Base-by-base conservation (phyloP, 2,888 invertebrate species). In the Tetrapedia diversipes region DNA sequence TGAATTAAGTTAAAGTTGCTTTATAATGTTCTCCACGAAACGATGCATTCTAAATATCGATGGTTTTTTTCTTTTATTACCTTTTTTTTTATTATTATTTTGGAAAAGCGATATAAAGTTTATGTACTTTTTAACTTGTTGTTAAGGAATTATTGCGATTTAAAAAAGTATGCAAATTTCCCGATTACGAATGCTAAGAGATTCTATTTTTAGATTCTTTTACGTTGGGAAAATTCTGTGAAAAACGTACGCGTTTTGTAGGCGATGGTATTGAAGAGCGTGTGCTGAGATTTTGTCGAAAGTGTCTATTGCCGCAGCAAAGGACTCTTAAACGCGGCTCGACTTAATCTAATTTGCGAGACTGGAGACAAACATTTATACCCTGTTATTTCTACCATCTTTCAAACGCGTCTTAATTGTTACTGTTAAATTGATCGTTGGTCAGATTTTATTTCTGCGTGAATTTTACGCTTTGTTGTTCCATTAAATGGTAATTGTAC, bases 301-400 rank as follows among this genome's bases (percentile, higher is more conserved):
- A 32, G 32, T 32, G 39, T 63, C 24, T 51, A 63, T 49, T 43
- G 54, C 56, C 61, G 41, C 43, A 61, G 45, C 61, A 24, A 54
- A 27, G 54, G 32, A 43, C 54, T 65, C 34, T 69, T 57, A 60
- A 49, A 43, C 49, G 59, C 59, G 67, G 63, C 68, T 63, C 61
- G n/a, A 68, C 59, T 47, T 32, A 61, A 56, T 4, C 24, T 54
- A 24, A 63, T 54, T 73, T 59, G 61, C 69, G 77, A 75, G 73
- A 71, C 79, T 73, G 68, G 65, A 75, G 74, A 79, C 19, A 24
- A 73, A 24, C 76, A 81, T 77, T 67, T 53, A 75, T 78, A 72
- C 59, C 59, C 64, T 80, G 71, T 79, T 43, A 57, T 63, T 63
- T 53, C 67, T 64, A 53, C 7, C n/a, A 41, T 57, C 51, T 39